Evolutionary conservation across 2,888 invertebrate species (phyloP).

Genomic region (Apeira syringaria): DNA sequence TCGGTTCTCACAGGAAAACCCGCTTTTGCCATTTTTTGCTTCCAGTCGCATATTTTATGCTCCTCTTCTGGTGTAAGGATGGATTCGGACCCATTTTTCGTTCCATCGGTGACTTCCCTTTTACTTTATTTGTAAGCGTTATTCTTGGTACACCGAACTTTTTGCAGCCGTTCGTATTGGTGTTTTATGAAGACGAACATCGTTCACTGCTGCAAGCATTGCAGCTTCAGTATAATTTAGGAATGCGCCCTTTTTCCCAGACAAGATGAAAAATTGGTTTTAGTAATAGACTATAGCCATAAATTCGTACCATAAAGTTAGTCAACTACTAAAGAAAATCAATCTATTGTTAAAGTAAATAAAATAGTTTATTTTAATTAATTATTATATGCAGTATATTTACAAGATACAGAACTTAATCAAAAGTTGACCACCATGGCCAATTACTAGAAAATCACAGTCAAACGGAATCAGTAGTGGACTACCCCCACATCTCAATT

Average conservation of each 20-base stretch:
- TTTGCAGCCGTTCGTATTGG: conserved; percentile 33
- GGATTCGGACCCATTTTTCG: conserved; percentile 29
- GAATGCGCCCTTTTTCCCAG: conserved; percentile 29
- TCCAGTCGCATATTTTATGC: conserved; percentile 27
- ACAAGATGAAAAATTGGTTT: conserved; percentile 28
- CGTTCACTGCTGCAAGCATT: conserved; percentile 30
- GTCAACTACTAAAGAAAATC: conserved; percentile 29
- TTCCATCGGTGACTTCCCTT: conserved; percentile 34
- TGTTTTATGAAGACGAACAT: conserved; percentile 34
- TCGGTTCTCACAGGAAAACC: conserved; percentile 27
- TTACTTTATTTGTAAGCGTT: conserved; percentile 34
- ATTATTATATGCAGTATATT: conserved; percentile 1
- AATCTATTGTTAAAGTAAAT: conserved; percentile 1
- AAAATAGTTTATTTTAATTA: neutral
- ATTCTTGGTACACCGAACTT: conserved; percentile 34
- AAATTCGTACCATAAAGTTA: conserved; percentile 23
- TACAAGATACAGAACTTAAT: conserved; percentile 6
- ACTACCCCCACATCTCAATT: conserved; percentile 22
- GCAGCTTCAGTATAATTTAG: conserved; percentile 31
- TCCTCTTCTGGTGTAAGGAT: conserved; percentile 31
- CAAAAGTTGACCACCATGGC: conserved; percentile 25
- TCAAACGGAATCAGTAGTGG: conserved; percentile 30
- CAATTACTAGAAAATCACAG: conserved; percentile 29
- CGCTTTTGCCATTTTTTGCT: conserved; percentile 22
- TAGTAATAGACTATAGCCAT: conserved; percentile 22